Evolutionary conservation across 2,797 vertebrate genomes (phyloP).

Genomic region (Erpetoichthys calabaricus): DNA sequence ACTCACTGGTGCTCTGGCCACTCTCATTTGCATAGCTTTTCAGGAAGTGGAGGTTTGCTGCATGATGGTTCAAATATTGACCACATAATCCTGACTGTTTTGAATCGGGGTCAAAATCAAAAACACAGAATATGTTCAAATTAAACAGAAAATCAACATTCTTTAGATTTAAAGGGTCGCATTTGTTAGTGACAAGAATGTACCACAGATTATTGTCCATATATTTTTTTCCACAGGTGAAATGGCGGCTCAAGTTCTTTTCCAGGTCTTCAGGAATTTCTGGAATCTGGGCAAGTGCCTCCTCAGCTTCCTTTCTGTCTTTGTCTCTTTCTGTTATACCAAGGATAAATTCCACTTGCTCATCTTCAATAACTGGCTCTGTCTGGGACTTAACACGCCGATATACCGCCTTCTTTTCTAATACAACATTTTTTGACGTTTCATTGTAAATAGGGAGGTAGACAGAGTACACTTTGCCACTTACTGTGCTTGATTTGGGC

Average conservation of each 20-base stretch:
- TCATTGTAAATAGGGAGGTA: constrained; percentile 34
- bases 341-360: constrained; percentile 28
- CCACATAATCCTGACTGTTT: constrained; percentile 33
- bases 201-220: constrained; percentile 40
- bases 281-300: neutral
- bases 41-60: constrained; percentile 33
- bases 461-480: constrained; percentile 26
- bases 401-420: constrained; percentile 22
- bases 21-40: constrained; percentile 34
- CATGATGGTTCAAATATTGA: constrained; percentile 32
- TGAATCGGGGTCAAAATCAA: constrained; percentile 54
- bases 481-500: constrained; percentile 28
- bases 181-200: constrained; percentile 46
- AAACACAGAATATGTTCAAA: constrained; percentile 51
- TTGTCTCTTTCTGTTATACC: constrained; percentile 29
- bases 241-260: constrained; percentile 20
- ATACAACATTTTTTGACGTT: constrained; percentile 17
- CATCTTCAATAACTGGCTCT: constrained; percentile 11
- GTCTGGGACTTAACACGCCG: constrained; percentile 39
- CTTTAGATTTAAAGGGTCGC: constrained; percentile 20
- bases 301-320: constrained; percentile 38
- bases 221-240: constrained; percentile 33
- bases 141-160: constrained; percentile 35
- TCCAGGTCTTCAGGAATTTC: constrained; percentile 15
- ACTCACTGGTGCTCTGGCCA: constrained; percentile 17